phyloP scores from a whole-genome alignment of 2,888 invertebrate species.

The Erynnis tages region DNA sequence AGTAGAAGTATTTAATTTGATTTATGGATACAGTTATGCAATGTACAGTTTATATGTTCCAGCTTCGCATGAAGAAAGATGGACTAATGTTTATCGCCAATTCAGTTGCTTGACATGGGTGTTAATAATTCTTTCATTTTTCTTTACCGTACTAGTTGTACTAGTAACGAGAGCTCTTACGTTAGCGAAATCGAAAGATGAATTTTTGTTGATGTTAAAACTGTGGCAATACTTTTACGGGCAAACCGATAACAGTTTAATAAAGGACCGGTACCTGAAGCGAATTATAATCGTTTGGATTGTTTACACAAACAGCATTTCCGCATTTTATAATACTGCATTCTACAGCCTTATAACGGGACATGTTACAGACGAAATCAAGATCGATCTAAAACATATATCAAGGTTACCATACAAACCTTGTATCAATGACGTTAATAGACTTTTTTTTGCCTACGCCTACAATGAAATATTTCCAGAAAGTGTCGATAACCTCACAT shows the following conservation, averaged over 20 bases:
- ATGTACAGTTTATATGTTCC: constrained; percentile 47
- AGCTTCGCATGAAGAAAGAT: constrained; percentile 39
- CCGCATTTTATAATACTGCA: constrained; percentile 53
- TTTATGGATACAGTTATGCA: constrained; percentile 52
- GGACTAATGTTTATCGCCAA: constrained; percentile 52
- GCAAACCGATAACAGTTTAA: constrained; percentile 41
- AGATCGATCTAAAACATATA: constrained; percentile 39
- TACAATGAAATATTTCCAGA: constrained; percentile 46
- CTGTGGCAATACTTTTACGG: constrained; percentile 49
- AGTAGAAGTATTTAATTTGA: constrained; percentile 49
- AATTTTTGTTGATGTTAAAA: constrained; percentile 39
- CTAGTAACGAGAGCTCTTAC: constrained; percentile 29
- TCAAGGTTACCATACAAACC: constrained; percentile 43
- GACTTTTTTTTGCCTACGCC: constrained; percentile 43
- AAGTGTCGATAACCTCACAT: constrained; percentile 37
- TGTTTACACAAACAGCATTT: constrained; percentile 52
- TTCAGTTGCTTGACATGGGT: constrained; percentile 49
- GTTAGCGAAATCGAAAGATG: constrained; percentile 33
- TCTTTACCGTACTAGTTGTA: constrained; percentile 36
- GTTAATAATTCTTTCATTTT: constrained; percentile 44
- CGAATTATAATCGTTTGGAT: constrained; percentile 48
- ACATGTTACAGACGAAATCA: constrained; percentile 38
- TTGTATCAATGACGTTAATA: constrained; percentile 44
- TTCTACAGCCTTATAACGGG: constrained; percentile 53
- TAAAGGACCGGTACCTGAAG: constrained; percentile 40